A percentile compares a stretch with the other conserved stretches of the same genome.
Evolutionary conservation across 2,113 vertebrate species (phyloP).

Genomic region (Phasianus colchicus): DNA sequence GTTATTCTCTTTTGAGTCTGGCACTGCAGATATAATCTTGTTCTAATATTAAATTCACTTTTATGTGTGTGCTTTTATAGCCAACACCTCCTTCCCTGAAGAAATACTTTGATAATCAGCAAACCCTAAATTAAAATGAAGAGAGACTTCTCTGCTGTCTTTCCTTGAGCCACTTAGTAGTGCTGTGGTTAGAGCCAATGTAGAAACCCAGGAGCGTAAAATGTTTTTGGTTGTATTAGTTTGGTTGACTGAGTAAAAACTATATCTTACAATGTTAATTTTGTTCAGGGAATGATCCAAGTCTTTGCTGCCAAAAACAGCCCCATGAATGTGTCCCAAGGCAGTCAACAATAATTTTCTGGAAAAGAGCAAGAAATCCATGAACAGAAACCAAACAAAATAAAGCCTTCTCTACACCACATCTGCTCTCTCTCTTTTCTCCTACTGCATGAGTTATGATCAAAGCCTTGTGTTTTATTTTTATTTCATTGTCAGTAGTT

Average conservation of each 20-base stretch:
- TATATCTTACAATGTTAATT: background rate
- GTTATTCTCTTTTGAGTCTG: background rate
- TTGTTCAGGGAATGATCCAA: background rate
- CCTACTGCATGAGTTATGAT: background rate
- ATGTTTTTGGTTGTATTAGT: background rate
- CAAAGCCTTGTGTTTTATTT: background rate
- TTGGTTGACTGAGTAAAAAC: background rate
- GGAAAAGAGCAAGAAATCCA: background rate
- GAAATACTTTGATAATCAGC: slow-evolving; percentile 14
- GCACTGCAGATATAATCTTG: background rate
- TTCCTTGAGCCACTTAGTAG: background rate
- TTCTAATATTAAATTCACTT: background rate
- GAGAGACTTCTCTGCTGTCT: background rate
- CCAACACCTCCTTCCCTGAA: background rate
- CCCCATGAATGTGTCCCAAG: background rate
- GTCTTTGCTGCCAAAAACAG: background rate
- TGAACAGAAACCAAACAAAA: background rate
- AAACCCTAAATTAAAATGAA: background rate
- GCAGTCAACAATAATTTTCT: background rate
- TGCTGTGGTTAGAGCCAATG: background rate
- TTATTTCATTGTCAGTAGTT: background rate
- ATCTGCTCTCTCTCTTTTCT: background rate
- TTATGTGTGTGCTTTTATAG: background rate
- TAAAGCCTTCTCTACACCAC: background rate
- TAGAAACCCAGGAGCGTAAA: background rate